Base-by-base conservation (phyloP, 2,113 vertebrate genomes). In the Dasypus novemcinctus region DNA sequence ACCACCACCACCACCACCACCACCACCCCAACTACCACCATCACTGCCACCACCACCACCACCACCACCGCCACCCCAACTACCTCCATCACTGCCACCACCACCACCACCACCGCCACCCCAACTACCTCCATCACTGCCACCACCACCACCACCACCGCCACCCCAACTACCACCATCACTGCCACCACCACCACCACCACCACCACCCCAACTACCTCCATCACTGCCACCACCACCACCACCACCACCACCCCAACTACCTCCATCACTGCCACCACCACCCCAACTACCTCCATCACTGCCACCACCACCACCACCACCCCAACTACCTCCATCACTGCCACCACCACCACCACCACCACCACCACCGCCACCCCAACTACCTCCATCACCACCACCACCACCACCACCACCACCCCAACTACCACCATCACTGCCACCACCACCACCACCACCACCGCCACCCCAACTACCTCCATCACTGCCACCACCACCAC, bases 401-500 rank as follows among this genome's bases (percentile, higher is more conserved):
- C 41, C 21, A 80, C 33, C 10, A 59, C 20, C 2, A 17, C 25
- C 11, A 52, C 63, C 29, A 15, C 29, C 17, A 5, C n/a, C 38
- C 15, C 27, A 3, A 3, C 54, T 8, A 57, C 18, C 14, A 20
- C 54, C 13, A 17, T 3, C 66, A 68, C 14, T 13, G 18, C 5
- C 1, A 23, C 20, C 68, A 38, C 46, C 27, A 76, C 21, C 4
- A 21, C 49, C 20, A 57, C n/a, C 13, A 38, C 46, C 54, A 57
- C 5, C 43, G 9, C 43, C 43, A 9, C 18, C 3, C n/a, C n/a
- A n/a, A n/a, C n/a, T n/a, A 18, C 0, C 49, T 18, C 29, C 11
- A 9, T 25, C 7, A 63, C 27, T 63, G 7, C 61, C 7, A 66
- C 64, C 49, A 59, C n/a, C 8, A 4, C 33, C 21, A 36, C 49